phyloP scores from a whole-genome alignment of 2,113 vertebrate species.

The Eurypyga helias region DNA sequence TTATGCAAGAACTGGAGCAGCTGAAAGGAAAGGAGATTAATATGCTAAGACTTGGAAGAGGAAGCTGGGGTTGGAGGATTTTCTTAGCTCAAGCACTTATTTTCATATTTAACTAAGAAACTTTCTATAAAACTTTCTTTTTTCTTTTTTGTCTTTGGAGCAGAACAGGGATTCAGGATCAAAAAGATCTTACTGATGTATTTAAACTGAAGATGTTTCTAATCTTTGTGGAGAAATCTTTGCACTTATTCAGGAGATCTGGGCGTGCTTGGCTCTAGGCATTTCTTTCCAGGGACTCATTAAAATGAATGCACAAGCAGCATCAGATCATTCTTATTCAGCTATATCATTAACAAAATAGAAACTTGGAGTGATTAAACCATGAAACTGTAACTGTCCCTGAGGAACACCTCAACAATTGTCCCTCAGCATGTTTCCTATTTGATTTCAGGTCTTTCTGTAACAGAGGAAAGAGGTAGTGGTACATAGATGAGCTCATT shows the following conservation, averaged over 20 bases:
- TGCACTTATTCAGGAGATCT: not conserved
- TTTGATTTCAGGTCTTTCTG: not conserved
- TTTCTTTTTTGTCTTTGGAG: not conserved
- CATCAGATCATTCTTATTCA: conserved; percentile 12
- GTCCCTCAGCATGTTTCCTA: not conserved
- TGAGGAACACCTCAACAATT: not conserved
- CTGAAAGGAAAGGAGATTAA: conserved; percentile 52
- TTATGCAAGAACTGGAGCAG: conserved; percentile 44
- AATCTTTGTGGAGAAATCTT: not conserved
- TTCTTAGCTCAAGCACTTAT: not conserved
- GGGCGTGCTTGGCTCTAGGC: not conserved
- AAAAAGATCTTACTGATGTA: not conserved
- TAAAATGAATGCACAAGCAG: conserved; percentile 12
- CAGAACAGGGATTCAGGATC: not conserved
- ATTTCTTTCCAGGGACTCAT: not conserved
- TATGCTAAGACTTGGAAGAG: not conserved
- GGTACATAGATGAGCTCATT: not conserved
- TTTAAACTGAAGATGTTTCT: not conserved
- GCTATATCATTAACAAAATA: conserved; percentile 1
- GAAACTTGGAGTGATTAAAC: conserved; percentile 25
- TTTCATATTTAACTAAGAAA: not conserved
- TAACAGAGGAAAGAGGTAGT: not conserved
- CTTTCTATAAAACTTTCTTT: not conserved
- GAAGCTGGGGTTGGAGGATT: not conserved
- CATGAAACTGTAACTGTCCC: conserved; percentile 4